These are phyloP conservation scores for Drosophila leontia DNA, from an alignment of 1,140 invertebrate species.

Conservation along the genomic window DNA sequence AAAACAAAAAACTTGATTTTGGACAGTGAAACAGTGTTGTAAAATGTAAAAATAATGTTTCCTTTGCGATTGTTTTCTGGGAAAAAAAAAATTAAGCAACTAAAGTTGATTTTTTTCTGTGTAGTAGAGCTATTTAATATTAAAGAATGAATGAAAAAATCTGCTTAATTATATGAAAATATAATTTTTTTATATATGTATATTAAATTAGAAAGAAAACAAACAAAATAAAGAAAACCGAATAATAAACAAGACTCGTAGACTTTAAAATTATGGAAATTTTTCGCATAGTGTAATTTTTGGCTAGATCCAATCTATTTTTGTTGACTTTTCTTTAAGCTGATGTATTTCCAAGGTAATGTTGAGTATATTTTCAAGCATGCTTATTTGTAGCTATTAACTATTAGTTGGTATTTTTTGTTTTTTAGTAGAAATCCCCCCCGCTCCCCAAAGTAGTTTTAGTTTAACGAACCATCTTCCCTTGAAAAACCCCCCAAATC, in stretches of 20 bases:
- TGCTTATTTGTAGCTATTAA: neutral
- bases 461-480: constrained; percentile 4
- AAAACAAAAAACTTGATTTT: constrained; percentile 25
- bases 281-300: neutral
- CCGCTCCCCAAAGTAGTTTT: constrained; percentile 18
- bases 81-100: constrained; percentile 32
- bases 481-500: neutral
- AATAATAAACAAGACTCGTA: constrained; percentile 45
- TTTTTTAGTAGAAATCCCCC: neutral
- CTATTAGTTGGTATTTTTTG: constrained; percentile 6
- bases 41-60: constrained; percentile 47
- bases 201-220: constrained; percentile 53
- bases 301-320: neutral
- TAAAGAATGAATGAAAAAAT: constrained; percentile 48
- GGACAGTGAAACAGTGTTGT: constrained; percentile 53
- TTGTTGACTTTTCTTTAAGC: constrained; percentile 9
- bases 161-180: constrained; percentile 59
- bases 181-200: constrained; percentile 60
- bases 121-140: constrained; percentile 72
- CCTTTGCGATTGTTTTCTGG: constrained; percentile 54
- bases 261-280: constrained; percentile 10
- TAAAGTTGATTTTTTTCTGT: constrained; percentile 54
- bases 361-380: constrained; percentile 33
- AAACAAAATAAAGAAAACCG: constrained; percentile 62
- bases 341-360: constrained; percentile 33